Conservation (phyloP, 2,888 invertebrate genomes). For the Oscheius sp. region DNA sequence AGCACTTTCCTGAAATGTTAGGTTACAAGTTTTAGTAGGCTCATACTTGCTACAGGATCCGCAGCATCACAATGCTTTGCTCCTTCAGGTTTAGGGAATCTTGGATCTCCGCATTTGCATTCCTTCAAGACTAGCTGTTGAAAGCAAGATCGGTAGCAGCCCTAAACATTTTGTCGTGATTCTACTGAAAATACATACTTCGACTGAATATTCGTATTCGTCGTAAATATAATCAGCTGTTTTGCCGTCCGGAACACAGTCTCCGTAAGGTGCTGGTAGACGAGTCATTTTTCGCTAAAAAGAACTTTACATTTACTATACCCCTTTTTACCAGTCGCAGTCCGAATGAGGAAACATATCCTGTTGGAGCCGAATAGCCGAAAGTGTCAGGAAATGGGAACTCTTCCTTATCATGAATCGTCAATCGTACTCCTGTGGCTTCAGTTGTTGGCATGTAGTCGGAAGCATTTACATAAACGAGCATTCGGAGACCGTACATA, state of each 20-base stretch:
- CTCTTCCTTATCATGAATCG: slow-evolving; percentile 71
- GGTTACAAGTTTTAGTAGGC: neutral
- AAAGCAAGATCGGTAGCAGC: slow-evolving; percentile 71
- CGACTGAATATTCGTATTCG: slow-evolving; percentile 68
- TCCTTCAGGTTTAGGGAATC: slow-evolving; percentile 66
- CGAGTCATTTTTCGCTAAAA: slow-evolving; percentile 64
- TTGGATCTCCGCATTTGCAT: slow-evolving; percentile 71
- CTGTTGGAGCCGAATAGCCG: slow-evolving; percentile 70
- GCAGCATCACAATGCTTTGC: slow-evolving; percentile 63
- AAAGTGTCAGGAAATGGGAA: slow-evolving; percentile 71
- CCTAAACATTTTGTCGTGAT: slow-evolving; percentile 46
- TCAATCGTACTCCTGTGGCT: slow-evolving; percentile 69
- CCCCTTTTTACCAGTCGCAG: slow-evolving; percentile 53
- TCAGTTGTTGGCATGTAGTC: slow-evolving; percentile 72
- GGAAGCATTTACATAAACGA: slow-evolving; percentile 68
- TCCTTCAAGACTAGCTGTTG: slow-evolving; percentile 67
- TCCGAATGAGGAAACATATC: slow-evolving; percentile 69
- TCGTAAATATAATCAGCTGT: slow-evolving; percentile 68
- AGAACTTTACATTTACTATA: too few species aligned
- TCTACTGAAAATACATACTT: slow-evolving; percentile 44
- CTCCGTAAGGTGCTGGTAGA: slow-evolving; percentile 69
- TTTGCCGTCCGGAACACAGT: slow-evolving; percentile 68
- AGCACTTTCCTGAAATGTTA: slow-evolving; percentile 63
- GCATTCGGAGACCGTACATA: slow-evolving; percentile 70
- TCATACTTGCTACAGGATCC: slow-evolving; percentile 63